Conservation (phyloP, 2,888 invertebrate species). For the Drosophila histrio region DNA sequence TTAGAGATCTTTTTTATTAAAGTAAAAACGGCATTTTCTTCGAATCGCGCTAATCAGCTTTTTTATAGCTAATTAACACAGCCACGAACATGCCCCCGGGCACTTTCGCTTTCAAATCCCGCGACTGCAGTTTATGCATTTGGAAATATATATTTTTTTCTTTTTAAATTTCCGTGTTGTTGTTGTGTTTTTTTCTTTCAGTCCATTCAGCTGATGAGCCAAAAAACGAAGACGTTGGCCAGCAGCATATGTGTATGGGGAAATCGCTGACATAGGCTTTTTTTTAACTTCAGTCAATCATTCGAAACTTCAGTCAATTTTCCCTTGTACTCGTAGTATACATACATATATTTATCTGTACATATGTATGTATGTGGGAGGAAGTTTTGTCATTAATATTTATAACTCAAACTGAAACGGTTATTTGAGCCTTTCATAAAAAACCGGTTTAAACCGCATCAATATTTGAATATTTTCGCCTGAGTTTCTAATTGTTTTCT, state of each 20-base stretch:
- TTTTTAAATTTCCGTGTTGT: constrained; percentile 19
- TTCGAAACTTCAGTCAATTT: not conserved
- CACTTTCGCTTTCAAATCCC: constrained; percentile 33
- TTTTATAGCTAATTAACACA: constrained; percentile 30
- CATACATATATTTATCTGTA: no score
- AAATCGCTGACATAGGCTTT: constrained; percentile 14
- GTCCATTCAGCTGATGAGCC: constrained; percentile 15
- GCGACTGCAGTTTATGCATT: constrained; percentile 23
- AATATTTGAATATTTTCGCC: not conserved
- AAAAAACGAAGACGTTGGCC: constrained; percentile 14
- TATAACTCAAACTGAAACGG: not conserved
- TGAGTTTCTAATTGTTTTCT: not conserved
- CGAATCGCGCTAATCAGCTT: constrained; percentile 26
- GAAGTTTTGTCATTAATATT: constrained; percentile 1
- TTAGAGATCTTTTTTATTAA: constrained; percentile 1
- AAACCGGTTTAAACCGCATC: not conserved
- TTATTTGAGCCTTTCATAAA: not conserved
- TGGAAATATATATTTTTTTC: constrained; percentile 2
- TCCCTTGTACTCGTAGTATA: no score
- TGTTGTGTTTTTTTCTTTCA: no score
- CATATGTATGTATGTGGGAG: not conserved
- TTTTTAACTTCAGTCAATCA: not conserved
- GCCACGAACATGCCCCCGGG: constrained; percentile 7
- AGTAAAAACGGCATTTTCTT: constrained; percentile 20
- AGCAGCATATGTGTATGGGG: constrained; percentile 4